phyloP scores from a whole-genome alignment of 2,797 vertebrate genomes.

The Prunella strophiata region DNA sequence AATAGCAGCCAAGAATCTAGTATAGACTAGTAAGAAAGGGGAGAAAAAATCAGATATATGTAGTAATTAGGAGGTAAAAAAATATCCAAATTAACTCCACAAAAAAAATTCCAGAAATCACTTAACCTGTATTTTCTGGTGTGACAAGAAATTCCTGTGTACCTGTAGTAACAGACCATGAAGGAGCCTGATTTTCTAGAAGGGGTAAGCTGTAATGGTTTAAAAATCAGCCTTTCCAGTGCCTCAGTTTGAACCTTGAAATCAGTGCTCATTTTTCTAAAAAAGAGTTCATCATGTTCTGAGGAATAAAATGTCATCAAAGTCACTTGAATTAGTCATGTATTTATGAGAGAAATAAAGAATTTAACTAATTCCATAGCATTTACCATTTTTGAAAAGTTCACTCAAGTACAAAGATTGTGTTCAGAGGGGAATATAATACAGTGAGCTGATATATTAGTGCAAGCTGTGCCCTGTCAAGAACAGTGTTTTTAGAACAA shows the following conservation, averaged over 20 bases:
- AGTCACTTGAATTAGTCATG: background rate
- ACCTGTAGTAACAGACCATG: background rate
- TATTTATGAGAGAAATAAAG: background rate
- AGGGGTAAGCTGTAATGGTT: background rate
- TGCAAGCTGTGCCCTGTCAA: background rate
- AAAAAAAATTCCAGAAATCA: background rate
- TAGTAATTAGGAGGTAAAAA: background rate
- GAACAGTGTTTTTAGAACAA: background rate
- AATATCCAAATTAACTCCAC: background rate
- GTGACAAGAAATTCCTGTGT: background rate
- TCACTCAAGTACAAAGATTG: background rate
- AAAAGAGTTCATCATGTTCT: background rate
- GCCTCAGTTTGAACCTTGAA: background rate
- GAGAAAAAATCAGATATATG: background rate
- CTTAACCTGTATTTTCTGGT: background rate
- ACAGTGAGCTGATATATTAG: background rate
- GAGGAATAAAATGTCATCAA: background rate
- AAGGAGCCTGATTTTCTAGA: background rate
- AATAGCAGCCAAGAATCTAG: background rate
- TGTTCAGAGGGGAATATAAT: background rate
- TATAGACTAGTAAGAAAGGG: background rate
- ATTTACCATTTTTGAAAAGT: constrained; percentile 19
- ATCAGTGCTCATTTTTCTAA: background rate
- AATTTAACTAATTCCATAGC: background rate
- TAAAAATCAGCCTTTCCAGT: background rate